Base-by-base conservation (phyloP, 2,797 vertebrate genomes). In the Lepus townsendii region DNA sequence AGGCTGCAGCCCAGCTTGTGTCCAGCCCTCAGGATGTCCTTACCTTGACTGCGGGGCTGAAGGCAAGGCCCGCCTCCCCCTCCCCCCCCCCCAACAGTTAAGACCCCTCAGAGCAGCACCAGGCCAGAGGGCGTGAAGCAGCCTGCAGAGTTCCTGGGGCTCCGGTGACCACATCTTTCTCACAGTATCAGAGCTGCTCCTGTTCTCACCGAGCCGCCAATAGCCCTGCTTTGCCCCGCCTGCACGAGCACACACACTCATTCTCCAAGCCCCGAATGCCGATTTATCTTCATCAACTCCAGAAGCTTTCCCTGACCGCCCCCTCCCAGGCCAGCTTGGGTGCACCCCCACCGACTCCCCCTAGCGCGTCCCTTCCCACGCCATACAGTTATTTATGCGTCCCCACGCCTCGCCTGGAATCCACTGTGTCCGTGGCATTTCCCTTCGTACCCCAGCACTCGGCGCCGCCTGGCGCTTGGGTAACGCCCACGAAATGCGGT, bases 51-150 rank as follows among this genome's bases (percentile, higher is more conserved):
- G 42, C 42, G 42, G 42, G 1, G 42, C 42, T 47, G 42, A 47
- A 47, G 42, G 42, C 8, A 47, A 10, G 42, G 38, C 47, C n/a
- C 13, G 32, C 19, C 13, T 27, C 26, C 1, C 63, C 22, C 17
- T 12, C n/a, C n/a, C n/a, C n/a, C 54, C 20, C 10, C 30, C 17
- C 22, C 32, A 47, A 47, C 42, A 47, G 42, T 47, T 47, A 47
- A 47, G 42, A 47, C 42, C 42, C 42, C 42, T 47, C 42, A 47
- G 42, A 47, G 42, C 42, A 8, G 42, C 42, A 47, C 47, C 87
- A 88, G 83, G 75, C 54, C 1, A 5, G 38, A 94, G 88, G 69
- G 12, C 60, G 32, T 47, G 62, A 86, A 83, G 32, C 75, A 73
- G n/a, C 62, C 32, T 62, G 42, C 54, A 76, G 83, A 73, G 13